Percentiles rank a stretch among this genome's conserved stretches.
These are phyloP conservation scores for Willowsia nigromaculata DNA, from an alignment of 2,888 invertebrate genomes.

Conservation along the genomic window DNA sequence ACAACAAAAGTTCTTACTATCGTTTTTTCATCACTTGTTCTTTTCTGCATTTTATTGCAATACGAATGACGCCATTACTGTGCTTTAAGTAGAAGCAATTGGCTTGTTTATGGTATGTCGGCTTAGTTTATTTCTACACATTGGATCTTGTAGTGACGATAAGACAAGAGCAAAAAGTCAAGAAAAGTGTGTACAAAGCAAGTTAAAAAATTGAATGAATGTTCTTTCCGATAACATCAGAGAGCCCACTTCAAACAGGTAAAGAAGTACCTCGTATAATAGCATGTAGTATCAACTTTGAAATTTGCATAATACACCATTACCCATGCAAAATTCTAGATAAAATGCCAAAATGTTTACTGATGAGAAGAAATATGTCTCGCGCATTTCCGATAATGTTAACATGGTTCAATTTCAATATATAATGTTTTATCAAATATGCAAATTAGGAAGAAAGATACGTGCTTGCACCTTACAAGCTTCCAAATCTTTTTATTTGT, in stretches of 20 bases:
- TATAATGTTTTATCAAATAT: conserved; percentile 17
- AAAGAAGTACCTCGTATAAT: background rate
- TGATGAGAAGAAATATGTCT: background rate
- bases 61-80: conserved; percentile 16
- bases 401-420: background rate
- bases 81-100: conserved; percentile 26
- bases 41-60: conserved; percentile 46
- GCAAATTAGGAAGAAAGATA: background rate
- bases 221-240: conserved; percentile 35
- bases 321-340: background rate
- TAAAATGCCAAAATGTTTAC: background rate
- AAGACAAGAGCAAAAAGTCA: conserved; percentile 24
- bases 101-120: conserved; percentile 24
- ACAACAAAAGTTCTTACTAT: conserved; percentile 45
- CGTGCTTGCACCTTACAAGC: conserved; percentile 1
- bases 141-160: conserved; percentile 2
- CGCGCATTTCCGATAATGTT: background rate
- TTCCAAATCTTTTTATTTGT: background rate
- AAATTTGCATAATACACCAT: conserved; percentile 46
- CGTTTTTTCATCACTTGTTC: conserved; percentile 41
- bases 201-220: conserved; percentile 17
- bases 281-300: too few relatives aligned
- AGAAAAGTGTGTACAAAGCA: background rate
- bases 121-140: conserved; percentile 11
- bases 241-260: background rate